Percentiles rank a stretch among this genome's conserved stretches.
These are phyloP conservation scores for Nemopilema nomurai DNA, from an alignment of 30 jellyfish, hydroid and myxozoan species.

Conservation along the genomic window DNA sequence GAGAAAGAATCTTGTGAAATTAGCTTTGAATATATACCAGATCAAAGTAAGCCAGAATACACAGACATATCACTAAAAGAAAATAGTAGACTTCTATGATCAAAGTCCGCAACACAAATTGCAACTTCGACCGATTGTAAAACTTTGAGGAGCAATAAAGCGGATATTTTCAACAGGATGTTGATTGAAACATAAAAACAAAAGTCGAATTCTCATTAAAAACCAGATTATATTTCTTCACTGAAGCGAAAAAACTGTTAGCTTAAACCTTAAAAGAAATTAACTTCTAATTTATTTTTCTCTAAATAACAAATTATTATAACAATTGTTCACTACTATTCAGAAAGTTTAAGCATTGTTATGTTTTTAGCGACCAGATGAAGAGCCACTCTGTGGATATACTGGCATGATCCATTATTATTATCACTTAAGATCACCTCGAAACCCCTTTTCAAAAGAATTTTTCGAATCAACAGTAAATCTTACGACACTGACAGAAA, in stretches of 20 bases:
- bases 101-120: constrained; percentile 45
- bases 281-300: too few species aligned
- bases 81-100: constrained; percentile 35
- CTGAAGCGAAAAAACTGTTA: not conserved
- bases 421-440: too few species aligned
- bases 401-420: too few species aligned
- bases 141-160: constrained; percentile 6
- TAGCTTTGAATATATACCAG: constrained; percentile 33
- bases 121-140: constrained; percentile 32
- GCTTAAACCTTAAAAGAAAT: not conserved
- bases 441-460: too few species aligned
- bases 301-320: too few species aligned
- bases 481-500: too few species aligned
- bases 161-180: not conserved
- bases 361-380: too few species aligned
- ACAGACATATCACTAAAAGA: constrained; percentile 40
- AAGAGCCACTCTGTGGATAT: too few species aligned
- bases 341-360: too few species aligned
- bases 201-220: not conserved
- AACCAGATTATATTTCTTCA: not conserved
- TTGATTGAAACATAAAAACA: not conserved
- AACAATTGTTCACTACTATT: too few species aligned
- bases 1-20: constrained; percentile 20
- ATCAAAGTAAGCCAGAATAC: constrained; percentile 42
- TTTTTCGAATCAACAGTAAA: too few species aligned